Percentiles rank a stretch among this genome's conserved stretches.
Evolutionary conservation across 2,888 invertebrate species (phyloP).

Genomic region (Limulus polyphemus): DNA sequence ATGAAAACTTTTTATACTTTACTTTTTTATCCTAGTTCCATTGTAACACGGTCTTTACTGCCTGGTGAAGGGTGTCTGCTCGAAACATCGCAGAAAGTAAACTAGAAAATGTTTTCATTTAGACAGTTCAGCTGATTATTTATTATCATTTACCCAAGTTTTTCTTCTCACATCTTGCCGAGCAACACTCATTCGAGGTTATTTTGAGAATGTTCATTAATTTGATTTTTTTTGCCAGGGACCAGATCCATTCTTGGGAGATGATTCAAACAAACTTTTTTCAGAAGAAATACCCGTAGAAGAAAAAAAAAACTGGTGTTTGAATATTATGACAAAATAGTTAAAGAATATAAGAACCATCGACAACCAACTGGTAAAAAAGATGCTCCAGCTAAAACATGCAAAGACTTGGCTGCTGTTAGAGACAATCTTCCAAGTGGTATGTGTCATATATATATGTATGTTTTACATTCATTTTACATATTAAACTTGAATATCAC

Average conservation of each 20-base stretch:
- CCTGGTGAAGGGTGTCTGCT: too few relatives aligned
- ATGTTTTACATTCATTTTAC: too few relatives aligned
- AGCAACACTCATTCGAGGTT: neutral
- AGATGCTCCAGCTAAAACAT: conserved; percentile 70
- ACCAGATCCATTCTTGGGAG: conserved; percentile 56
- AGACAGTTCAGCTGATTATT: neutral
- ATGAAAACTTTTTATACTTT: too few relatives aligned
- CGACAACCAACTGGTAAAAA: conserved; percentile 68
- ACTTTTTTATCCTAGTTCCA: too few relatives aligned
- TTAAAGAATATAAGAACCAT: conserved; percentile 58
- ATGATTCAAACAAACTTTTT: conserved; percentile 49
- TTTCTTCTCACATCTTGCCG: neutral
- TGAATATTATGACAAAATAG: conserved; percentile 66
- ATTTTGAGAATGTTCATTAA: too few relatives aligned
- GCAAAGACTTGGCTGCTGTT: conserved; percentile 63
- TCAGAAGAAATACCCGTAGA: conserved; percentile 56
- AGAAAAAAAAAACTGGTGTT: conserved; percentile 59
- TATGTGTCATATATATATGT: too few relatives aligned
- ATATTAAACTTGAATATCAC: too few relatives aligned
- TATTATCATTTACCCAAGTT: neutral
- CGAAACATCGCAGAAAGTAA: too few relatives aligned
- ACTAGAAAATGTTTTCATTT: neutral
- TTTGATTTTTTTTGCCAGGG: conserved; percentile 51
- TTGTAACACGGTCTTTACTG: too few relatives aligned
- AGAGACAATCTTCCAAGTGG: conserved; percentile 64